Conservation (phyloP, 1,140 invertebrate genomes). For the Drosophila guanche region DNA sequence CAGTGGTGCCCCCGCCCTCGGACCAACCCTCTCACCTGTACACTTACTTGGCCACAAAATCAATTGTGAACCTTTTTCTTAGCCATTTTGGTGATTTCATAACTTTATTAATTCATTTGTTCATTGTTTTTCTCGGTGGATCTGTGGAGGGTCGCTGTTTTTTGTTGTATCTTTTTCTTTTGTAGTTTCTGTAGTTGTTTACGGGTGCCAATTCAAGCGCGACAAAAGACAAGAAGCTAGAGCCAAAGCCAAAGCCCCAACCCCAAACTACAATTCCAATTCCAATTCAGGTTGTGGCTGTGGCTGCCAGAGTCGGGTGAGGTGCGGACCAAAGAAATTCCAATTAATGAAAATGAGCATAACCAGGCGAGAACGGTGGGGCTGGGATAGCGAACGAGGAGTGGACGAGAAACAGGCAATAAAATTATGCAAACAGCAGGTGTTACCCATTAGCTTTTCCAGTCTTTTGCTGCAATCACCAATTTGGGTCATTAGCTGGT, state of each 20-base stretch:
- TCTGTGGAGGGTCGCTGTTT: slow-evolving; percentile 18
- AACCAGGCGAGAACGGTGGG: slow-evolving; percentile 9
- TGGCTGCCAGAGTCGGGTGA: slow-evolving; percentile 29
- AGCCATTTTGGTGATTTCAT: slow-evolving; percentile 60
- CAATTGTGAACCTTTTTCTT: slow-evolving; percentile 51
- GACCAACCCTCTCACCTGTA: not conserved
- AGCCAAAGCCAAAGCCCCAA: slow-evolving; percentile 6
- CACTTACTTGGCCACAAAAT: slow-evolving; percentile 16
- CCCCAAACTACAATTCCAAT: slow-evolving; percentile 10
- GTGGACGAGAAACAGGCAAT: slow-evolving; percentile 31
- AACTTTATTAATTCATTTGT: slow-evolving; percentile 78
- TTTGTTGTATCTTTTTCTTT: slow-evolving; percentile 23
- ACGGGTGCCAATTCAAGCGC: slow-evolving; percentile 66
- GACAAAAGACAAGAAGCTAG: slow-evolving; percentile 66
- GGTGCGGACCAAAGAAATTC: slow-evolving; percentile 61
- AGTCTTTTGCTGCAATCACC: slow-evolving; percentile 58
- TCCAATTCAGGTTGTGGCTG: slow-evolving; percentile 9
- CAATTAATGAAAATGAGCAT: slow-evolving; percentile 75
- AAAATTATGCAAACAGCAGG: slow-evolving; percentile 80
- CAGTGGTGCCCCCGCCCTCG: too few species aligned
- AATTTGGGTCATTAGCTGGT: slow-evolving; percentile 78
- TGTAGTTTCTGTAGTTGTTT: not conserved
- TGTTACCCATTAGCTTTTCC: slow-evolving; percentile 63
- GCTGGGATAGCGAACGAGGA: slow-evolving; percentile 1
- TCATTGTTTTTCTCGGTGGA: slow-evolving; percentile 51